Evolutionary conservation across 2,113 vertebrate species (phyloP).

Genomic region (Hystrix brachyura): DNA sequence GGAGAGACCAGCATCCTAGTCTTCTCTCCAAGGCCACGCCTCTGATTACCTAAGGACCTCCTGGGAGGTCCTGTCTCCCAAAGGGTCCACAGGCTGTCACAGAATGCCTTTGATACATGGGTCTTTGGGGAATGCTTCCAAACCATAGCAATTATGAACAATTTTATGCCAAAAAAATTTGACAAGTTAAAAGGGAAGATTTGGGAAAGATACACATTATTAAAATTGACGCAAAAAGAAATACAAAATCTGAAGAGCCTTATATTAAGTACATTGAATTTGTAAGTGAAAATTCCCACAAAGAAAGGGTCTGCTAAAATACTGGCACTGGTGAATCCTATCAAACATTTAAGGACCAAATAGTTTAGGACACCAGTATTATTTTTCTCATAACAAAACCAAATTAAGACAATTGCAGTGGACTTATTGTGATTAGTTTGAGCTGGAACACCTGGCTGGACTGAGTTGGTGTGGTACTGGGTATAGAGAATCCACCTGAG

Average conservation of each 20-base stretch:
- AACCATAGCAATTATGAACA: neutral
- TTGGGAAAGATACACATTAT: neutral
- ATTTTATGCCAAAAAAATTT: neutral
- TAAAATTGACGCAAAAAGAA: neutral
- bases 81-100: neutral
- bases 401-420: no score
- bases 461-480: no score
- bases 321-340: neutral
- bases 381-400: neutral
- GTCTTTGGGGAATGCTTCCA: neutral
- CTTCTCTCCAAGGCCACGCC: neutral
- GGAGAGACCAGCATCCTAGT: neutral
- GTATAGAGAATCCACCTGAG: no score
- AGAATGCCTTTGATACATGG: neutral
- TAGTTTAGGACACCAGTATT: neutral
- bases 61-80: neutral
- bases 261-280: neutral
- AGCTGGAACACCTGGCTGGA: no score
- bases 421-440: no score
- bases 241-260: neutral
- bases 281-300: neutral
- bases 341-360: neutral
- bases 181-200: neutral
- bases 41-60: neutral
- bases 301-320: neutral